These are phyloP conservation scores for Helleia helle DNA, from an alignment of 2,888 invertebrate species.

Conservation along the genomic window DNA sequence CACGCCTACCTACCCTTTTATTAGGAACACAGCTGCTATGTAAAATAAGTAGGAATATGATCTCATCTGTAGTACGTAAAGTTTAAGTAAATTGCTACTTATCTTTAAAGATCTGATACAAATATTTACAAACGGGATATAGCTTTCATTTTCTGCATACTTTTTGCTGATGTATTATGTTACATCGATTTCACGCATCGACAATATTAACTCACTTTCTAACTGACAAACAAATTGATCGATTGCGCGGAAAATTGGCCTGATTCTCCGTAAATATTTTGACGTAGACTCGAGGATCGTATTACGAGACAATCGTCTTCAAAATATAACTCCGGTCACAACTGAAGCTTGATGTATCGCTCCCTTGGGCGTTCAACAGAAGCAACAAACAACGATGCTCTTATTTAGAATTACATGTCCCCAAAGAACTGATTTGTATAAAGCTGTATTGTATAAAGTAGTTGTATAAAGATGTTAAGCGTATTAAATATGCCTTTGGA, in stretches of 20 bases:
- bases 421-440: not conserved
- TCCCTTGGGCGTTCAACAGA: conserved; percentile 51
- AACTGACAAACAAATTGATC: conserved; percentile 40
- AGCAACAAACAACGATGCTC: conserved; percentile 28
- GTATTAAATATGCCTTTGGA: not conserved
- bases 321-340: conserved; percentile 39
- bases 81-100: too few species aligned
- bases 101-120: too few species aligned
- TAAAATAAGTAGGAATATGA: too few species aligned
- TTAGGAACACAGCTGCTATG: too few species aligned
- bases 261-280: conserved; percentile 64
- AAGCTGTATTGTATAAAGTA: conserved; percentile 10
- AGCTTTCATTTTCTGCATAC: conserved; percentile 10
- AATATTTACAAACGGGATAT: not conserved
- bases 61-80: too few species aligned
- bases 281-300: conserved; percentile 56
- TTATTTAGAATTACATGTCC: conserved; percentile 15
- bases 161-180: conserved; percentile 8
- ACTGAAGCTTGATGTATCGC: conserved; percentile 63
- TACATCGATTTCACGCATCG: conserved; percentile 49
- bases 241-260: conserved; percentile 61
- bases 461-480: conserved; percentile 7
- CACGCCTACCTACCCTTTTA: too few species aligned
- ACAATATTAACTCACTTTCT: conserved; percentile 43
- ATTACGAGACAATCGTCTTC: conserved; percentile 65